Base-by-base conservation (phyloP, 1,140 invertebrate species). In the Teleogryllus occipitalis region DNA sequence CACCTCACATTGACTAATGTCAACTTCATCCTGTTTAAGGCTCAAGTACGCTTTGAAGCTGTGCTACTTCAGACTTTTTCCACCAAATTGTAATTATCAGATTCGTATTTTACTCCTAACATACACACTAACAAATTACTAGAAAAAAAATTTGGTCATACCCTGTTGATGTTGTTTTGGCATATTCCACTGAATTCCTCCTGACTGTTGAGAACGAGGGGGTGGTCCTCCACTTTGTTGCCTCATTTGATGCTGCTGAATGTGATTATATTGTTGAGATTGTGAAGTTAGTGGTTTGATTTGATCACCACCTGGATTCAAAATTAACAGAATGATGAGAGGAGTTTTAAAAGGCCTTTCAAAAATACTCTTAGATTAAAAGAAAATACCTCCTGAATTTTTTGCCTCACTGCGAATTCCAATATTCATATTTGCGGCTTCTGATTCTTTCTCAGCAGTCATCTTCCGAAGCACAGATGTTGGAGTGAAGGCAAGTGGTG, bases 391-490 rank as follows among this genome's bases (percentile, higher is more conserved):
- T 47, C 76, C 76, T 77, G 76, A 48, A 48, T 47, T 47, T 47
- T 39, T 7, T n/a, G 76, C 46, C 76, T 77, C 48, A 15, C 10
- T 15, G 8, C 47, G 27, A 76, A 8, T 77, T 77, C 76, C 48
- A 15, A 39, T 39, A 39, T 39, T 39, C 27, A 39, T 39, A 39
- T 39, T 39, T 39, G 27, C 5, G 27, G 27, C 78, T 12, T 90
- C 90, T 47, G 86, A 87, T 82, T 94, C 93, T 85, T 95, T 96
- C 82, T 97, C 95, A 27, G 94, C 95, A 73, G 95, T 96, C 95
- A 97, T 96, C 87, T 97, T 98, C 48, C 95, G 90, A 83, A 98
- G 89, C 54, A 96, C 92, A 82, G 95, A 96, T 10, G 95, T 97
- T 75, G 96, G 96, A 7, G 95, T 97, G 86, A 97, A 97, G 7